Evolutionary conservation across 1,140 invertebrate genomes (phyloP), one percentile per base, ranked within the genome.

Genomic region (Drosophila subobscura): DNA sequence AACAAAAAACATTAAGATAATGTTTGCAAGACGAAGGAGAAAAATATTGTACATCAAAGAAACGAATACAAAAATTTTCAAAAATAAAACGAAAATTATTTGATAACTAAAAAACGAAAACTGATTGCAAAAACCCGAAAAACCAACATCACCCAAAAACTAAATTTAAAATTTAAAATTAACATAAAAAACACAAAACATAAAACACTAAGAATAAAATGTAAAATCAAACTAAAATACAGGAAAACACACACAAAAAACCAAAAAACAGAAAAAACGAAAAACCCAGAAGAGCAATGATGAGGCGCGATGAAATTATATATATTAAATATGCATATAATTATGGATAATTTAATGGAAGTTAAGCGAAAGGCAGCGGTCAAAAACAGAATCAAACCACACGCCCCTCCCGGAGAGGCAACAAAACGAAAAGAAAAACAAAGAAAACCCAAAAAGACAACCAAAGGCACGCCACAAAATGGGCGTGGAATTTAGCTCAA

Each of bases 221-320:
- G 81, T 85, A 89, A 88, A 88, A 88, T 88, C 78, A 79, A 88
- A 88, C 72, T 66, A 70, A 88, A 88, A 70, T 88, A 88, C 83
- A 88, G 83, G 83, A 79, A 83, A 75, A 63, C 16, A 37, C 33
- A 70, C 88, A 88, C 78, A 86, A 75, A 75, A 78, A 84, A 74
- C 56, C 10, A 65, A 23, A 27, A 74, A 52, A 71, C 53, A 60
- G 57, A 40, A 27, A 37, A 54, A 37, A 44, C 53, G 60, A 49
- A 33, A 46, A 44, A 33, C 47, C 56, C 27, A 23, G 4, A 33
- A 65, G 29, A 63, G 40, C 20, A 57, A 63, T 51, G 47, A 54
- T 47, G 68, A 70, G 64, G 63, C 27, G 49, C 60, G 37, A 59
- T 45, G 49, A 53, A 63, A 66, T 73, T 77, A 75, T 80, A 75